Conservation (phyloP, 1,140 invertebrate species). For the Melanaphis sacchari region DNA sequence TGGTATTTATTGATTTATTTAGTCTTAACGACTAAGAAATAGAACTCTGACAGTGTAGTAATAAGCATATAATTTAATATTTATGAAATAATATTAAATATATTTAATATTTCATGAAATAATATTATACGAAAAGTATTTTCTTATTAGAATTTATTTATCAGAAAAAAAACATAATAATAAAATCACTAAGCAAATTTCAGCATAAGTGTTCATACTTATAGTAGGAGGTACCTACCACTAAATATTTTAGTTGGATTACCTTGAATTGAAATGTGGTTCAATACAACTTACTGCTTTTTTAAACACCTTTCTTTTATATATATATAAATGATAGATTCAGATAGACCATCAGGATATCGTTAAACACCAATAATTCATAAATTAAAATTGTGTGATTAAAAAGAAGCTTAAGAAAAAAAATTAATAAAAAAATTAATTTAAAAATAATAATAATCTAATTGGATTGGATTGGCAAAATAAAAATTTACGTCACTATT, state of each 20-base stretch:
- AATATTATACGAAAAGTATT: neutral
- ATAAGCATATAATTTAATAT: neutral
- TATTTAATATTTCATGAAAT: neutral
- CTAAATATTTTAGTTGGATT: neutral
- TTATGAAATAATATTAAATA: neutral
- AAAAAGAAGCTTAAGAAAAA: too few species aligned
- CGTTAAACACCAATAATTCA: neutral
- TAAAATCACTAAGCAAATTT: neutral
- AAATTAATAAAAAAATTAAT: too few species aligned
- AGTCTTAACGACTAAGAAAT: neutral
- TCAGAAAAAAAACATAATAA: neutral
- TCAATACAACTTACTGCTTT: neutral
- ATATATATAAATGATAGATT: too few species aligned
- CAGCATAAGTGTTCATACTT: neutral
- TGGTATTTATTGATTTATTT: conserved; percentile 2
- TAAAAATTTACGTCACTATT: neutral
- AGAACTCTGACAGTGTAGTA: neutral
- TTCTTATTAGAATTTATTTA: neutral
- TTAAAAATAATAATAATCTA: too few species aligned
- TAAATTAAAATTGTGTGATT: neutral
- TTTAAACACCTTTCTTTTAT: too few species aligned
- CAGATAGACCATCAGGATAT: too few species aligned
- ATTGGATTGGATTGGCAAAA: too few species aligned
- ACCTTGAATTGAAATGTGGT: neutral
- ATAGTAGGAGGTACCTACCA: too few species aligned